These are phyloP conservation scores for Nematolebias whitei DNA, from an alignment of 2,113 vertebrate species.

Conservation along the genomic window DNA sequence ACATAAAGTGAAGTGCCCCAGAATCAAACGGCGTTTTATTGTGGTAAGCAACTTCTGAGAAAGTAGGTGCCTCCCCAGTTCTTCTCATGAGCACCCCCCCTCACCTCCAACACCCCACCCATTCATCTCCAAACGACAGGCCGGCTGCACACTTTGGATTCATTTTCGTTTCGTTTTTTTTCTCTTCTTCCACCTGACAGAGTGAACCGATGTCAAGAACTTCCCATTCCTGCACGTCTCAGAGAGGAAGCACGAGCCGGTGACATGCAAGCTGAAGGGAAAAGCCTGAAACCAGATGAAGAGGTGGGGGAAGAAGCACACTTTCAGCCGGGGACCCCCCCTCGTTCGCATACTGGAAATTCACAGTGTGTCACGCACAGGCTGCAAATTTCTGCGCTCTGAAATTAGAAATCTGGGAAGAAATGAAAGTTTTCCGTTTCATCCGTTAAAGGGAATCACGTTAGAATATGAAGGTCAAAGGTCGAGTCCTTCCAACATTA, in stretches of 20 bases:
- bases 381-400: conserved; percentile 2
- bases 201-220: not conserved
- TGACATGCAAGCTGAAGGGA: conserved; percentile 34
- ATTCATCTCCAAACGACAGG: not conserved
- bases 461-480: not conserved
- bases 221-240: conserved; percentile 15
- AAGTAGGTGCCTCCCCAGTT: conserved; percentile 53
- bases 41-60: conserved; percentile 50
- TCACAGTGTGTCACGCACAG: conserved; percentile 32
- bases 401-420: conserved; percentile 16
- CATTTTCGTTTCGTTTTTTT: too few species aligned
- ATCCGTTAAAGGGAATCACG: not conserved
- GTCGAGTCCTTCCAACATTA: too few species aligned
- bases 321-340: conserved; percentile 45
- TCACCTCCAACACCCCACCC: not conserved
- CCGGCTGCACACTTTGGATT: not conserved
- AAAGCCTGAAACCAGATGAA: conserved; percentile 51
- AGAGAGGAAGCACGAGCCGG: conserved; percentile 26
- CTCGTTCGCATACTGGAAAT: conserved; percentile 60
- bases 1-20: conserved; percentile 13
- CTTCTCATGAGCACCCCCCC: too few species aligned
- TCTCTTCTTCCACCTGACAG: conserved; percentile 1
- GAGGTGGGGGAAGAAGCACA: conserved; percentile 70
- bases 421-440: conserved; percentile 26
- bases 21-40: conserved; percentile 33